Evolutionary conservation across 2,113 vertebrate species (phyloP).

Genomic region (Neolamprologus devosi): DNA sequence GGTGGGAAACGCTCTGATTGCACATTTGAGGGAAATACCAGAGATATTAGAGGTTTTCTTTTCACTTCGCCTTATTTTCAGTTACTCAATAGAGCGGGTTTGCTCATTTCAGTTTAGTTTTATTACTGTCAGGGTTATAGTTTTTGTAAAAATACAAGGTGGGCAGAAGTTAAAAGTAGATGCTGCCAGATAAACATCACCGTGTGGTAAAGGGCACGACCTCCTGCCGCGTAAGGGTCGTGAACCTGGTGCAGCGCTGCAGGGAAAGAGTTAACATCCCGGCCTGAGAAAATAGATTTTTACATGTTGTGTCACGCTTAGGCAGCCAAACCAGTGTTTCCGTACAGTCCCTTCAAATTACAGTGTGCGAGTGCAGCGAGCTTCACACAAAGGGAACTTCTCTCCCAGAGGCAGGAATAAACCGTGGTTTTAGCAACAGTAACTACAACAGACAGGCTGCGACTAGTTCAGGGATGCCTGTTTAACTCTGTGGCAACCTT

Average conservation of each 20-base stretch:
- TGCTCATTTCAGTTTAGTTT: neutral
- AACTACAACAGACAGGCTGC: constrained; percentile 71
- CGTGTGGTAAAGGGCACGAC: fast-evolving
- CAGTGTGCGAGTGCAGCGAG: constrained; percentile 25
- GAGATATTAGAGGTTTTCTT: neutral
- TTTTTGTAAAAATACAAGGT: neutral
- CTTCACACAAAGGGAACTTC: constrained; percentile 65
- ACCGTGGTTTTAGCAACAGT: constrained; percentile 74
- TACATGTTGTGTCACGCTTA: constrained; percentile 69
- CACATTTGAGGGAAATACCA: neutral
- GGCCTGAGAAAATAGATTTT: constrained; percentile 15
- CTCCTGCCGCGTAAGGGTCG: neutral
- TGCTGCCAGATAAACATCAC: neutral
- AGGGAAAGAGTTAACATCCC: constrained; percentile 40
- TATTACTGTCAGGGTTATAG: neutral
- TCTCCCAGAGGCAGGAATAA: constrained; percentile 58
- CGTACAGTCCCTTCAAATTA: constrained; percentile 61
- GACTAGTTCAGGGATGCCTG: constrained; percentile 59
- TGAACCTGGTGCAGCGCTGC: neutral
- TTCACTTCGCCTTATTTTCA: neutral
- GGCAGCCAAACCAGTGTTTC: constrained; percentile 71
- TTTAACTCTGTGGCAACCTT: constrained; percentile 42
- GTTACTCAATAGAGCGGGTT: neutral
- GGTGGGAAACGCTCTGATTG: neutral
- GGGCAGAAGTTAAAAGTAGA: neutral